Base-by-base conservation (phyloP, 2,113 vertebrate species). In the Lophochroa leadbeateri region DNA sequence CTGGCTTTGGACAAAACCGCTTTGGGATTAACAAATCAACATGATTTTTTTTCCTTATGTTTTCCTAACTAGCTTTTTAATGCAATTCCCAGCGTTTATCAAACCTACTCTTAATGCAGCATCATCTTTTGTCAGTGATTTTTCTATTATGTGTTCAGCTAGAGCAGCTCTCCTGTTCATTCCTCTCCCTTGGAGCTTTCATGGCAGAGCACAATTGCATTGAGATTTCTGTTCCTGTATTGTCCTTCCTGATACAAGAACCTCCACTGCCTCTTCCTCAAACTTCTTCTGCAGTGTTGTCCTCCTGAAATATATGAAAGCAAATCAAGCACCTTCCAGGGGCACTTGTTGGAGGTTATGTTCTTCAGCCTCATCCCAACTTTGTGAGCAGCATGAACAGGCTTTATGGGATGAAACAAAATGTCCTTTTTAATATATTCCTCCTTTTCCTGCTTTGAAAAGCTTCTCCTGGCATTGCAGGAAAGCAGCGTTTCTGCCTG, bases 121-220 rank as follows among this genome's bases (percentile, higher is more conserved):
- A 16, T 17, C 61, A 11, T 37, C 17, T 46, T 69, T 24, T 12
- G 37, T 70, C 39, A 31, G 29, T 46, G 12, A 19, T 19, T 23
- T 46, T 43, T 49, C 7, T 58, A 14, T 52, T 19, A 7, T 2
- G 35, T 29, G 6, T 33, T n/a, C 29, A 41, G 44, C 57, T 33
- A 9, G 17, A 77, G 43, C 57, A 53, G 41, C 28, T 47, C 19
- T 52, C 24, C 17, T 29, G 41, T 43, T 37, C 25, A 37, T 61
- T n/a, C 63, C 37, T 46, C 24, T 39, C 53, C 29, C 29, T 19
- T 41, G 63, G 39, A 3, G 8, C 44, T 52, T 35, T 37, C 70
- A 2, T 41, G 29, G 49, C 17, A 17, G 6, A 52, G 35, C 0
- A 0, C 8, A 23, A 4, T 8, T 28, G 15, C 0, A 10, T 25